phyloP scores from a whole-genome alignment of 2,888 invertebrate genomes.

The Plagodis dolabraria region DNA sequence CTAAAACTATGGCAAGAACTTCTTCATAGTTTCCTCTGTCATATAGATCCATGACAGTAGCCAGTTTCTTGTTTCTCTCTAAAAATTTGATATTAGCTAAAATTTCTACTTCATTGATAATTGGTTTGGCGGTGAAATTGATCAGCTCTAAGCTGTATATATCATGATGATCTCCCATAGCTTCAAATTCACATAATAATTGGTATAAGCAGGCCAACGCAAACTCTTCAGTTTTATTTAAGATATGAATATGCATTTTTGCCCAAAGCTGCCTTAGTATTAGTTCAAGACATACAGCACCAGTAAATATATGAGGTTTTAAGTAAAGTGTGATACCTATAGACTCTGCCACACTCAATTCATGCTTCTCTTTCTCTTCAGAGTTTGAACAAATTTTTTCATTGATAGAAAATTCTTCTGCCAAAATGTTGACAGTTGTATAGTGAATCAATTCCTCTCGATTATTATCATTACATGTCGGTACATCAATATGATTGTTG shows the following conservation, averaged over 20 bases:
- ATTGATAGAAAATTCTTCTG: conserved; percentile 73
- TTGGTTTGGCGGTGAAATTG: conserved; percentile 73
- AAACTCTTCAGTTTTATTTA: conserved; percentile 72
- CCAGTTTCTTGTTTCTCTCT: conserved; percentile 83
- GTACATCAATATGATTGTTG: conserved; percentile 73
- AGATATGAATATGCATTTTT: conserved; percentile 69
- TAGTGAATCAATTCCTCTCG: conserved; percentile 65
- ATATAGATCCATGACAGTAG: conserved; percentile 88
- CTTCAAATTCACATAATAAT: conserved; percentile 72
- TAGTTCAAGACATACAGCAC: conserved; percentile 65
- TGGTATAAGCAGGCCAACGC: conserved; percentile 75
- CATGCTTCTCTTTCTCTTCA: conserved; percentile 59
- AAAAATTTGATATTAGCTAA: conserved; percentile 67
- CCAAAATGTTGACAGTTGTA: conserved; percentile 66
- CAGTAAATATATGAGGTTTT: conserved; percentile 67
- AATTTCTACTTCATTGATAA: conserved; percentile 66
- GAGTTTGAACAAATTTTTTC: conserved; percentile 56
- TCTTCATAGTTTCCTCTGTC: conserved; percentile 87
- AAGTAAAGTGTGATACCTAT: conserved; percentile 66
- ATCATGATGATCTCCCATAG: conserved; percentile 69
- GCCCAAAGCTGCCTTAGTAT: conserved; percentile 73
- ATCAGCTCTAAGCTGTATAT: conserved; percentile 59
- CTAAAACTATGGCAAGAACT: conserved; percentile 87
- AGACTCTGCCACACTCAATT: conserved; percentile 65
- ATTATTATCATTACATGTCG: conserved; percentile 66